Conservation (phyloP, 1,140 invertebrate genomes). For the Hypsibius dujardini region DNA sequence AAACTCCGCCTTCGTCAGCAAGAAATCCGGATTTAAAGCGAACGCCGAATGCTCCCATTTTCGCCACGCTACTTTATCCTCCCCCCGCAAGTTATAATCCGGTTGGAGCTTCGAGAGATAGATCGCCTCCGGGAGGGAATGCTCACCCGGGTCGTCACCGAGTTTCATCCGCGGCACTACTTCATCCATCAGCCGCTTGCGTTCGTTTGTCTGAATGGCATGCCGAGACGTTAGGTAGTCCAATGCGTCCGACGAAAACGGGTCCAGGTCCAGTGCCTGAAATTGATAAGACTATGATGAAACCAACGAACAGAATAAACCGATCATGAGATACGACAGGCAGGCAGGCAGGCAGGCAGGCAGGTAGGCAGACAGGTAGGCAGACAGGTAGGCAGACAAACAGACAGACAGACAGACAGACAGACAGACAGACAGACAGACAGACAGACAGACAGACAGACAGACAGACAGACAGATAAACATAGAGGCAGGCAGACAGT, state of each 20-base stretch:
- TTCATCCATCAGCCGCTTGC: background rate
- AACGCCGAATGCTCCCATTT: background rate
- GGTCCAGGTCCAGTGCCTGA: background rate
- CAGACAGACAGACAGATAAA: no score
- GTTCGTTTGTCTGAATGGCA: background rate
- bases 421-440: no score
- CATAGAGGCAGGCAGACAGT: no score
- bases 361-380: no score
- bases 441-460: no score
- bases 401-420: no score
- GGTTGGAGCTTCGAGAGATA: background rate
- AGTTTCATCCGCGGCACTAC: background rate
- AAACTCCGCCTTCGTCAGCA: slow-evolving; percentile 2
- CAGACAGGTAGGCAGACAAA: no score
- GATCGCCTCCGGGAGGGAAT: background rate
- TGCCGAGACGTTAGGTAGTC: background rate
- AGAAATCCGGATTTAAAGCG: background rate
- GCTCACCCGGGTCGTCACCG: background rate
- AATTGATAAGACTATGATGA: no score
- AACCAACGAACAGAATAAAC: no score
- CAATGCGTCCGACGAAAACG: slow-evolving; percentile 3
- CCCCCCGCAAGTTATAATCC: background rate
- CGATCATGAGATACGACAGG: no score
- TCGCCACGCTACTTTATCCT: background rate
- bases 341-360: no score